phyloP scores from a whole-genome alignment of 2,113 vertebrate species.

The Peromyscus maniculatus region DNA sequence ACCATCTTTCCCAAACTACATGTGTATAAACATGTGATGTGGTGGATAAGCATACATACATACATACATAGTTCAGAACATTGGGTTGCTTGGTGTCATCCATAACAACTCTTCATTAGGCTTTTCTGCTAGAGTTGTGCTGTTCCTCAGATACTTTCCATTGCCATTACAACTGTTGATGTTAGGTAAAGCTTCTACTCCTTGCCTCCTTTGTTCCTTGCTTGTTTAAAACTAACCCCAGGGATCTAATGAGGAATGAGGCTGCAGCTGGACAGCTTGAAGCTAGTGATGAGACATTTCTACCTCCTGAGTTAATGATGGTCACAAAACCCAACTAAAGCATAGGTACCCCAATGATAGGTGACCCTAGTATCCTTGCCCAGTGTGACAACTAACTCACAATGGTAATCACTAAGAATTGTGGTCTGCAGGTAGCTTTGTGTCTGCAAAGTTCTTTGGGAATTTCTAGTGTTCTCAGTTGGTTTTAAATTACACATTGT shows the following conservation, averaged over 20 bases:
- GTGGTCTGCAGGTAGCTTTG: background rate
- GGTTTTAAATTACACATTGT: conserved; percentile 44
- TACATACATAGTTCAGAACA: background rate
- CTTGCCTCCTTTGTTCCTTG: conserved; percentile 27
- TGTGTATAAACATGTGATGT: conserved; percentile 36
- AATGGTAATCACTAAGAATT: background rate
- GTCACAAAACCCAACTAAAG: conserved; percentile 21
- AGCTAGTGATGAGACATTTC: background rate
- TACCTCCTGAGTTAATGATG: conserved; percentile 4
- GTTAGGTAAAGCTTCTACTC: background rate
- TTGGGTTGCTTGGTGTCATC: background rate
- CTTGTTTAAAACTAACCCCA: conserved; percentile 47
- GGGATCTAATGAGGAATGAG: conserved; percentile 49
- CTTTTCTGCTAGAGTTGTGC: conserved; percentile 28
- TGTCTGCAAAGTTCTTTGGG: conserved; percentile 27
- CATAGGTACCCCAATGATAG: background rate
- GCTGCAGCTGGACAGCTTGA: conserved; percentile 26
- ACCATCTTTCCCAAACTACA: background rate
- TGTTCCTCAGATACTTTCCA: background rate
- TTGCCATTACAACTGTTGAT: background rate
- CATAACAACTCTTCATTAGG: background rate
- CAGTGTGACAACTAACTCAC: background rate
- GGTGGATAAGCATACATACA: too few species aligned
- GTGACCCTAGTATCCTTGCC: background rate
- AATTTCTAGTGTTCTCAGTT: background rate